phyloP scores from a whole-genome alignment of 2,113 vertebrate genomes.

The Rhinichthys klamathensis region DNA sequence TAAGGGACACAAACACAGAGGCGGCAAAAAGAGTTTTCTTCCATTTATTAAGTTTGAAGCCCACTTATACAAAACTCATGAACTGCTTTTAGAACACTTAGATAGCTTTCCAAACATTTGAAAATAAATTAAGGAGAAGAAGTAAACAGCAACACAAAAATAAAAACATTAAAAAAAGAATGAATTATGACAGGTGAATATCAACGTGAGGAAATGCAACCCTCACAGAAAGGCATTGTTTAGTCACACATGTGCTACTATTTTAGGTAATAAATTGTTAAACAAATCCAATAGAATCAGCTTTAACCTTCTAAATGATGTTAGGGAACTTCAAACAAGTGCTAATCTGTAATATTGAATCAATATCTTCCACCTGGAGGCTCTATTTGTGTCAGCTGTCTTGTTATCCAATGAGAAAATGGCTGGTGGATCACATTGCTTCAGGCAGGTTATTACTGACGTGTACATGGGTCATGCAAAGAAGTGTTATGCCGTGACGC shows the following conservation, averaged over 20 bases:
- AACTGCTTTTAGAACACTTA: constrained; percentile 75
- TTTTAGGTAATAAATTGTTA: background rate
- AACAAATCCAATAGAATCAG: background rate
- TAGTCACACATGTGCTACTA: background rate
- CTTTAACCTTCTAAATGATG: background rate
- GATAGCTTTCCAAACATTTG: constrained; percentile 61
- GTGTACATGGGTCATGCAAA: constrained; percentile 31
- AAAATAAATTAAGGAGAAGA: constrained; percentile 74
- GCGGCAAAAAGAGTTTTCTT: constrained; percentile 58
- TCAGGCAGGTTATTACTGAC: constrained; percentile 23
- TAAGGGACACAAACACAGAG: background rate
- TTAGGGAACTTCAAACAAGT: constrained; percentile 10
- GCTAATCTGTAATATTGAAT: background rate
- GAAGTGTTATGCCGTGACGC: constrained; percentile 25
- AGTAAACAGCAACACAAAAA: constrained; percentile 59
- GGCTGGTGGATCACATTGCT: constrained; percentile 20
- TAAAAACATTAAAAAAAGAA: constrained; percentile 54
- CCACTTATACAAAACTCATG: constrained; percentile 79
- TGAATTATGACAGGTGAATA: constrained; percentile 21
- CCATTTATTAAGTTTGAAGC: constrained; percentile 79
- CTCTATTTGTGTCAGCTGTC: background rate
- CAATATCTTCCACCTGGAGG: background rate
- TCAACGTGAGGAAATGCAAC: constrained; percentile 57
- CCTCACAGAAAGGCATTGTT: constrained; percentile 42
- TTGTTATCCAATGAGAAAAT: constrained; percentile 17